A percentile compares a stretch with the other conserved stretches of the same genome.
Conservation (phyloP, 2,888 invertebrate species). For the Tinea trinotella region DNA sequence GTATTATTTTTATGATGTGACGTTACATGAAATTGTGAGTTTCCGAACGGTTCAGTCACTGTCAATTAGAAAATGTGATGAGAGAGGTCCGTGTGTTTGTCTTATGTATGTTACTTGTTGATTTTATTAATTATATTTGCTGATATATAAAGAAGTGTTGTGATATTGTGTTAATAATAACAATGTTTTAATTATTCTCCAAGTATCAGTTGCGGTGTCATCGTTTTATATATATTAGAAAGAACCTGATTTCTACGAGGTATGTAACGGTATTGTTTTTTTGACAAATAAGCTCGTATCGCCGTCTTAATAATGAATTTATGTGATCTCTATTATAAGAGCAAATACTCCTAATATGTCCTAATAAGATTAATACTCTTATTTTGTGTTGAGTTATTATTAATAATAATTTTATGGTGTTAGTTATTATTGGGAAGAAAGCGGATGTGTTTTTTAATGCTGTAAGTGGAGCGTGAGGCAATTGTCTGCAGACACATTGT, state of each 20-base stretch:
- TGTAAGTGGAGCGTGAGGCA: not conserved
- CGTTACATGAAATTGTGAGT: no score
- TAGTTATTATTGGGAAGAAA: not conserved
- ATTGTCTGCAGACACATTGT: not conserved
- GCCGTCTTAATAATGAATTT: not conserved
- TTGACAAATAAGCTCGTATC: slow-evolving; percentile 1
- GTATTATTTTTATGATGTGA: no score
- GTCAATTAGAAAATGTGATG: slow-evolving; percentile 44
- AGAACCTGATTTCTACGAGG: not conserved
- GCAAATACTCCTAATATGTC: no score
- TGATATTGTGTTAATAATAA: slow-evolving; percentile 32
- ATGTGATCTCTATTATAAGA: no score
- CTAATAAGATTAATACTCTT: no score
- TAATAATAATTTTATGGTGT: no score
- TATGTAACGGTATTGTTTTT: slow-evolving; percentile 14
- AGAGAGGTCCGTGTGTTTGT: slow-evolving; percentile 52
- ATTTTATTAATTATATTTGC: slow-evolving; percentile 49
- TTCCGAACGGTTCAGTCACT: not conserved
- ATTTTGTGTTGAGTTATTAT: no score
- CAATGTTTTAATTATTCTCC: slow-evolving; percentile 34
- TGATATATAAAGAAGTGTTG: slow-evolving; percentile 40
- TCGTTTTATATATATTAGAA: not conserved
- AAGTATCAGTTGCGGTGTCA: not conserved
- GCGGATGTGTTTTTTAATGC: not conserved
- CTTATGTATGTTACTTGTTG: slow-evolving; percentile 63